A percentile compares a stretch with the other conserved stretches of the same genome.
Evolutionary conservation across 2,113 vertebrate genomes (phyloP).

Genomic region (Cyphomyrus discorhynchus): DNA sequence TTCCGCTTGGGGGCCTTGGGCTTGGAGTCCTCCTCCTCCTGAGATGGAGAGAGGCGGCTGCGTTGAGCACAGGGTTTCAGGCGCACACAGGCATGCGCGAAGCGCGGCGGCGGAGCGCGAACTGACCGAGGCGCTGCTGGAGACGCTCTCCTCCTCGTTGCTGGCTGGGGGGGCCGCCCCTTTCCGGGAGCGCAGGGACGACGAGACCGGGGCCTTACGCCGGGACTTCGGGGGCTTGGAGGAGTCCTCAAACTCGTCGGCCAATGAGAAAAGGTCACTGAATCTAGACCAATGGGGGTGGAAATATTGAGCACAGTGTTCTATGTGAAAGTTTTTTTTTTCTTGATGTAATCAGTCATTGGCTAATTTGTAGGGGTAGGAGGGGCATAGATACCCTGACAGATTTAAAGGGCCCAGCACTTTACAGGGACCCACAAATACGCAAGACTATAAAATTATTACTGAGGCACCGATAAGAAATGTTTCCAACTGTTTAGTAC

Average conservation of each 20-base stretch:
- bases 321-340: background rate
- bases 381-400: no score
- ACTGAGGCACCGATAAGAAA: background rate
- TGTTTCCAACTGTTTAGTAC: no score
- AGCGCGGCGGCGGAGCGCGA: background rate
- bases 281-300: conserved; percentile 56
- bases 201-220: conserved; percentile 70
- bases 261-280: conserved; percentile 84
- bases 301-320: background rate
- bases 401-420: background rate
- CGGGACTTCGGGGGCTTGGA: conserved; percentile 81
- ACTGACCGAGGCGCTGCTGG: conserved; percentile 80
- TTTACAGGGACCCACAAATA: background rate
- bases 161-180: conserved; percentile 67
- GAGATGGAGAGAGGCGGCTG: background rate
- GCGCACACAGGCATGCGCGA: background rate
- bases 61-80: background rate
- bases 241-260: conserved; percentile 87
- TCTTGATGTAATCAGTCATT: background rate
- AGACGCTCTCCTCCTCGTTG: conserved; percentile 80
- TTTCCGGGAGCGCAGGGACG: conserved; percentile 78
- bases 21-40: conserved; percentile 92
- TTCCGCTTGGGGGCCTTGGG: conserved; percentile 88
- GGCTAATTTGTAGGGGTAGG: background rate
- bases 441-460: background rate